Evolutionary conservation across 2,888 invertebrate species (phyloP).

Genomic region (Lasioglossum lativentre): DNA sequence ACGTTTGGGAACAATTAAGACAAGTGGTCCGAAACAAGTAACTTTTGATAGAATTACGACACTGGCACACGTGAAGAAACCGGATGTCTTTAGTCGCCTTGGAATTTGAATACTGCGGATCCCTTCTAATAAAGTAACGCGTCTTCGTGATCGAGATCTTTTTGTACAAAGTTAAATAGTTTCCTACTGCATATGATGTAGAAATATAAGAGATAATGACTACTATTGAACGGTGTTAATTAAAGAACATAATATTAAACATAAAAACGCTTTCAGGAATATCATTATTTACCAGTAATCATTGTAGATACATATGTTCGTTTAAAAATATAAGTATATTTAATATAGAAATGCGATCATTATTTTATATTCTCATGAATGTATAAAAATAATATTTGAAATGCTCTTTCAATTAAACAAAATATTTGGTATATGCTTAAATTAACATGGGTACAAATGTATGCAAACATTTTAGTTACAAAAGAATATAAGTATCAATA

Average conservation of each 20-base stretch:
- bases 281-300: conserved; percentile 19
- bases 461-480: conserved; percentile 21
- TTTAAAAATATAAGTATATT: neutral
- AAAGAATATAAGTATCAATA: neutral
- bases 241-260: conserved; percentile 21
- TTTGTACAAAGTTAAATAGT: conserved; percentile 70
- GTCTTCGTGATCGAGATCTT: conserved; percentile 40
- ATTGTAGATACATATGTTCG: neutral
- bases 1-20: conserved; percentile 75
- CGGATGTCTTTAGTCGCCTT: conserved; percentile 82
- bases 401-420: neutral
- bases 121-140: conserved; percentile 48
- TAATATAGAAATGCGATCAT: neutral
- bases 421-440: neutral
- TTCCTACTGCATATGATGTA: conserved; percentile 59
- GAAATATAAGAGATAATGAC: conserved; percentile 36
- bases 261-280: conserved; percentile 7
- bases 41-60: conserved; percentile 81
- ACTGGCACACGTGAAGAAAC: conserved; percentile 77
- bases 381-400: conserved; percentile 23
- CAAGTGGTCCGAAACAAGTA: conserved; percentile 78
- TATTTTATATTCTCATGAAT: neutral
- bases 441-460: conserved; percentile 8
- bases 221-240: conserved; percentile 42
- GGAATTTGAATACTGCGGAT: conserved; percentile 73